Base-by-base conservation (phyloP, 2,888 invertebrate genomes). In the Tinea semifulvella region DNA sequence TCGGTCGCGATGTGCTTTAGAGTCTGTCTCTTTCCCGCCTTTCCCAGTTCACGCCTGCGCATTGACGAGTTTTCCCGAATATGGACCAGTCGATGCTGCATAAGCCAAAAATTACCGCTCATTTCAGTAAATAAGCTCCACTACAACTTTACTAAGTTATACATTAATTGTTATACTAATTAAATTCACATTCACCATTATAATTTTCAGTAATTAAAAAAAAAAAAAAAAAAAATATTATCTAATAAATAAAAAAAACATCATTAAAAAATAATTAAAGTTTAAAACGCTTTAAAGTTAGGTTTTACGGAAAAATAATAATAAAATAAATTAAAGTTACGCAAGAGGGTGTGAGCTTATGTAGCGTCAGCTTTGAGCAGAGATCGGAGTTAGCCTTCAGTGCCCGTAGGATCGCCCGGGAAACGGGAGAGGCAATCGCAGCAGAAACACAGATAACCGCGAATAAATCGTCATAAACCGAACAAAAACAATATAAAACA, bases 1-100 rank as follows among this genome's bases (percentile, higher is more conserved):
- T 31, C 13, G 2, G 7, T 46, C 43, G 54, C 27, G 54, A 31
- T 38, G 28, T 6, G 10, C 55, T 52, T 53, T 28, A 18, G 20
- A 47, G 45, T 45, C 46, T 60, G 47, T 55, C 48, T 48, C 54
- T 47, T 35, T 68, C 66, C 57, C 62, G n/a, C 53, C 61, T 17
- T 68, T 72, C 64, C 67, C 64, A 59, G 66, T 66, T 64, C 60
- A 58, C 75, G 72, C 72, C 47, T 74, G 79, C 79, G 80, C 65
- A 42, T n/a, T 55, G 50, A 53, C 53, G 60, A 46, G 65, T 17
- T 73, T 70, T 66, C 68, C 68, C 68, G 59, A 70, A 66, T 63
- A 58, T 56, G 60, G 56, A 55, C 48, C 59, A 57, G 56, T 77
- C 56, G 76, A 74, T 77, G 77, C 72, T 75, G 54, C 69, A 53